These are phyloP conservation scores for Aleadryas rufinucha DNA, from an alignment of 2,113 vertebrate species.

Conservation along the genomic window DNA sequence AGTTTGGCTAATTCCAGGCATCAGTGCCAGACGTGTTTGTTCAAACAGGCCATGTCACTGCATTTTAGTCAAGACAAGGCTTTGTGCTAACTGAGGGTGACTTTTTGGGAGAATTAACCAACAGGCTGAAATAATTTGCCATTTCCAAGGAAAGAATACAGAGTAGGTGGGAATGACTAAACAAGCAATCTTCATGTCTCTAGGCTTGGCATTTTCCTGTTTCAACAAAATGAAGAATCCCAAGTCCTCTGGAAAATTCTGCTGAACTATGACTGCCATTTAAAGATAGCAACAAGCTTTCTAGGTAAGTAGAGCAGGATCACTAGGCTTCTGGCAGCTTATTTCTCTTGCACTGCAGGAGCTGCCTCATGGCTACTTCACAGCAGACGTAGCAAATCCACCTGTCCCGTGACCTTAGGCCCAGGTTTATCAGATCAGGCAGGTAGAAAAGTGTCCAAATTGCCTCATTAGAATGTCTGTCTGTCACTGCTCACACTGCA, in stretches of 20 bases:
- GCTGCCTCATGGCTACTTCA: not conserved
- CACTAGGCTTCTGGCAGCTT: not conserved
- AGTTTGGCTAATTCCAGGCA: not conserved
- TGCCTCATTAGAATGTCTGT: not conserved
- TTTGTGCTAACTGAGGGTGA: not conserved
- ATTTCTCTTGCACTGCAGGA: not conserved
- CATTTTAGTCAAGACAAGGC: not conserved
- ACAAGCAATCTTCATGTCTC: not conserved
- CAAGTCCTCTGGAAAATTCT: conserved; percentile 24
- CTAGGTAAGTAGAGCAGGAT: not conserved
- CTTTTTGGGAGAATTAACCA: not conserved
- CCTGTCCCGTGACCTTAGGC: not conserved
- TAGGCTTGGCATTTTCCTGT: not conserved
- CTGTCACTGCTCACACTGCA: not conserved
- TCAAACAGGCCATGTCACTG: not conserved
- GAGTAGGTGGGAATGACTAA: conserved; percentile 23
- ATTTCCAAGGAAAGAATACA: not conserved
- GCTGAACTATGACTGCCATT: not conserved
- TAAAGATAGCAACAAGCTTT: not conserved
- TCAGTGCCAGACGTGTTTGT: not conserved
- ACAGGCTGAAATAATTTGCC: not conserved
- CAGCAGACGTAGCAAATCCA: not conserved
- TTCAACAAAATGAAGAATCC: not conserved
- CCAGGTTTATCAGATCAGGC: not conserved
- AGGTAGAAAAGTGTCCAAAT: not conserved